Evolutionary conservation across 2,888 invertebrate species (phyloP), one percentile per base, ranked within the genome.

Genomic region (Pseudanteris insignis): DNA sequence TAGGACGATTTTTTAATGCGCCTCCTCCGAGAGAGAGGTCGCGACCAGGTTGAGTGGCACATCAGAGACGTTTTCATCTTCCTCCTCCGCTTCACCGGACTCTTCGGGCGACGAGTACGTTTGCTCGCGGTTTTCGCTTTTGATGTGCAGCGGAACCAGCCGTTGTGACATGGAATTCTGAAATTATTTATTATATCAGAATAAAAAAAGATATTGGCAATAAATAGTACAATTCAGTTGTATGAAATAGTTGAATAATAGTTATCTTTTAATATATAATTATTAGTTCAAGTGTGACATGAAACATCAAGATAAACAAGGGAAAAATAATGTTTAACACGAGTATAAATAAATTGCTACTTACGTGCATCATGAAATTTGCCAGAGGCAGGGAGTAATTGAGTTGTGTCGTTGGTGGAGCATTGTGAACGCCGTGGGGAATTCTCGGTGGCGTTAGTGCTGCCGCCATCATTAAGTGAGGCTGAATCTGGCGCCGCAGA

Each of bases 11-110:
- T 30, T 11, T 76, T 83, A 84, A 74, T 86, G 86, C 64, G 86
- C 86, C 41, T 84, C 82, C 67, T 88, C 85, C 59, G 87, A 84
- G 67, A 86, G 84, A 77, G 89, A 88, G 44, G 87, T 87, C 33
- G 89, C 85, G 40, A 89, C 89, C 65, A 89, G 82, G 80, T 89
- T 89, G 58, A 89, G 79, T 8, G 89, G 89, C 67, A 87, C 84
- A 67, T 89, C 89, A 68, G 82, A 79, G 65, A 83, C 81, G 68
- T 82, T 83, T 44, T 84, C 84, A 51, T 83, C 80, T 10, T 74
- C 83, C 38, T 83, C 82, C 11, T 75, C 77, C 7, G 70, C 74
- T 29, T 67, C 69, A 6, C 78, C 76, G 10, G 64, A 66, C 7
- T 72, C 68, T 51, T 71, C 70, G 15, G 70, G 70, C 28, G 73